Conservation (phyloP, 2,113 vertebrate genomes). For the Epinephelus moara region DNA sequence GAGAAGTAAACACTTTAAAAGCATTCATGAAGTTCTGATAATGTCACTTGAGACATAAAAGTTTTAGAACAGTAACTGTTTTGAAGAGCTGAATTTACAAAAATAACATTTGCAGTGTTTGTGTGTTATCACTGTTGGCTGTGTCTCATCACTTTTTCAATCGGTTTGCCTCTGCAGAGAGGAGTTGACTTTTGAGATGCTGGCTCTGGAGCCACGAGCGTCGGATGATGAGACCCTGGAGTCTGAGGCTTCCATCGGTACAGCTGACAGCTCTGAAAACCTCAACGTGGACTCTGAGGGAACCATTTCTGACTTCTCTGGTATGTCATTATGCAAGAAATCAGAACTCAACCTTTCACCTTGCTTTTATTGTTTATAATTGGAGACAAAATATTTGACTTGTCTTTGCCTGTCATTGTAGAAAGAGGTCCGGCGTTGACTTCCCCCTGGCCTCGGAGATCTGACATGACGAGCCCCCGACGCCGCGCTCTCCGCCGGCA, state of each 20-base stretch:
- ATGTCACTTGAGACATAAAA: background rate
- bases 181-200: slow-evolving; percentile 96
- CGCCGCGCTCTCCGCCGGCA: slow-evolving; percentile 84
- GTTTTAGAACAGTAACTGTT: background rate
- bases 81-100: background rate
- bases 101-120: background rate
- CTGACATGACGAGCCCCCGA: slow-evolving; percentile 83
- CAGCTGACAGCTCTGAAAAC: slow-evolving; percentile 97
- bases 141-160: slow-evolving; percentile 11
- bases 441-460: slow-evolving; percentile 82
- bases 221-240: slow-evolving; percentile 98
- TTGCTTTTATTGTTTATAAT: background rate
- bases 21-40: background rate
- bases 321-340: slow-evolving; percentile 71
- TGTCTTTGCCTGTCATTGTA: slow-evolving; percentile 57
- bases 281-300: slow-evolving; percentile 92
- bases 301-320: slow-evolving; percentile 88
- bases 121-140: background rate
- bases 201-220: slow-evolving; percentile 93
- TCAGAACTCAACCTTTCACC: background rate
- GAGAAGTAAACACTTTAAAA: slow-evolving; percentile 88
- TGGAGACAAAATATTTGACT: background rate
- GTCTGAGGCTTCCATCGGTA: slow-evolving; percentile 97
- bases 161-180: slow-evolving; percentile 84
- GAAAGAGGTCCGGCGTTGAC: slow-evolving; percentile 86